Conservation (phyloP, 2,888 invertebrate genomes). For the Mellilla xanthometata region DNA sequence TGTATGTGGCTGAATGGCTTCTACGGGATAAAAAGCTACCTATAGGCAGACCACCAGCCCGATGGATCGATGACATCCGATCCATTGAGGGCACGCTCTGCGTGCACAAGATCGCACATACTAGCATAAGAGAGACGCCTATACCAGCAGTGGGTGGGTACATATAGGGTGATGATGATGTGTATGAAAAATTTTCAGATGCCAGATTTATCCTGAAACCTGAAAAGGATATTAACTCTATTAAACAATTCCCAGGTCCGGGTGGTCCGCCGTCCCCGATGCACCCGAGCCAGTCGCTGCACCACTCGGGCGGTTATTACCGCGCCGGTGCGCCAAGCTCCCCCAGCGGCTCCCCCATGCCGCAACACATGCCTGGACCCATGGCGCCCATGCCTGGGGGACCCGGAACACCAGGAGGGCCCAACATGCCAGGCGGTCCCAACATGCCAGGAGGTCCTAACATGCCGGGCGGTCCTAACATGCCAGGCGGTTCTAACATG, state of each 20-base stretch:
- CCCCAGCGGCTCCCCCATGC: conserved; percentile 6
- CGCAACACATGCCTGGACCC: conserved; percentile 4
- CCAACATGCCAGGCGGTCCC: conserved; percentile 8
- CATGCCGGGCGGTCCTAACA: conserved; percentile 28
- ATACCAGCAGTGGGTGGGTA: no score
- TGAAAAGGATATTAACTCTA: no score
- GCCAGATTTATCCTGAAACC: no score
- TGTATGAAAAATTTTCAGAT: no score
- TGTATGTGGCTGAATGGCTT: no score
- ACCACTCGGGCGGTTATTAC: conserved; percentile 27
- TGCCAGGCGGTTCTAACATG: conserved; percentile 20
- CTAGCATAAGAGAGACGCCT: no score
- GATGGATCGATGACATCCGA: no score
- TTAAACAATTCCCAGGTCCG: conserved; percentile 3
- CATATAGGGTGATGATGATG: no score
- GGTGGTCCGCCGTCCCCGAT: conserved; percentile 24
- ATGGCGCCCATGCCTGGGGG: conserved; percentile 10
- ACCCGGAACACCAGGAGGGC: conserved; percentile 1
- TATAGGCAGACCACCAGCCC: no score
- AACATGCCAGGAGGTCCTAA: conserved; percentile 28
- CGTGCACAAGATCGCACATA: no score
- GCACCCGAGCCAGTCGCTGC: conserved; percentile 31
- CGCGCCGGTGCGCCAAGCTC: conserved; percentile 22
- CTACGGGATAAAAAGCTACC: no score
- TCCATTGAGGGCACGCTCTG: no score